Evolutionary conservation across 2,888 invertebrate species (phyloP), one percentile per base, ranked within the genome.

Genomic region (Gastracanthus pulcherrimus): DNA sequence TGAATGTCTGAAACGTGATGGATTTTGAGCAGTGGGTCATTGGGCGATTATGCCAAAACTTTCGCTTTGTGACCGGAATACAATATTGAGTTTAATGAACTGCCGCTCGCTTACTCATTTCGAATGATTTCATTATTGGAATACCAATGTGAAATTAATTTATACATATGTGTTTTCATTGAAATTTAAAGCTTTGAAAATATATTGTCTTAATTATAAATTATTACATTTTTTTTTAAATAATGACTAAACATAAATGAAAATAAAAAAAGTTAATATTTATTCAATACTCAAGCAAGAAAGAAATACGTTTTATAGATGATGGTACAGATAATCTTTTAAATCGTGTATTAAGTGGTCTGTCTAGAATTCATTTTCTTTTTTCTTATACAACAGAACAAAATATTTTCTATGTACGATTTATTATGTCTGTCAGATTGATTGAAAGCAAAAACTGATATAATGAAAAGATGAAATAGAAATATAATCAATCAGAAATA

Each of bases 11-110:
- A 74, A 45, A 58, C 26, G 60, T 60, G 66, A 78, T 60, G 55
- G 41, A 55, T 55, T 72, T 64, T 45, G 31, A 19, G 19, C 55
- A 64, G 80, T 76, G 64, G 62, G 71, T 69, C 76, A 76, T 51
- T 70, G 48, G 36, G 51, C 58, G 51, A 76, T 66, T 66, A 55
- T 23, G 60, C 23, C 38, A 64, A 31, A 23, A 72, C 78, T 78
- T 78, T 76, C 76, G 69, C 67, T 69, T 69, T 45, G 71, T 66
- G 78, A 72, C 64, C 77, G 48, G 48, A 69, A 70, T 77, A 36
- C 41, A 45, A 34, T 77, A 51, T 34, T 11, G 29, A 77, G 78
- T 78, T 78, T 72, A 66, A 55, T 55, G 69, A 78, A 64, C 78
- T 34, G 51, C 23, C 1, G 51, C 26, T 9, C 26, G 55, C 41